These are phyloP conservation scores for Zhuqinia jingwanae DNA, from an alignment of 2,888 invertebrate genomes.

Conservation along the genomic window DNA sequence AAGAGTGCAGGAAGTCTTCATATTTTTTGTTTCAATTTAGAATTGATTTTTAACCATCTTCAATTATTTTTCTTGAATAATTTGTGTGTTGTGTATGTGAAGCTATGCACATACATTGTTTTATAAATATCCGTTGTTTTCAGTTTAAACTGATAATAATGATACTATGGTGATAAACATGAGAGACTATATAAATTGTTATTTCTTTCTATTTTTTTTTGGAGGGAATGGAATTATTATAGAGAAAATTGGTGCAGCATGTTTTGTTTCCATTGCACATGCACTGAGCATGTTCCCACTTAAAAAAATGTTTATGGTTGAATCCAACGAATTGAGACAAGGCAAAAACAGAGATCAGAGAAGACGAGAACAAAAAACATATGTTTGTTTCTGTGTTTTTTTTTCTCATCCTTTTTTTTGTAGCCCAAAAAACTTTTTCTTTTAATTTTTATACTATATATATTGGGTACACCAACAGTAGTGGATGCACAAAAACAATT, in stretches of 20 bases:
- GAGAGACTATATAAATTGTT: not conserved
- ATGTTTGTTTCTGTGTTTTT: constrained; percentile 16
- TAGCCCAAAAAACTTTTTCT: no score
- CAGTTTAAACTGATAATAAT: not conserved
- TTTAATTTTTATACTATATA: no score
- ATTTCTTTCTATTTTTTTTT: not conserved
- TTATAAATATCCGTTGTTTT: no score
- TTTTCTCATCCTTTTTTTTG: not conserved
- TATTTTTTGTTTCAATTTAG: constrained; percentile 14
- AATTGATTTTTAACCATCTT: constrained; percentile 29
- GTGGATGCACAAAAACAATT: not conserved
- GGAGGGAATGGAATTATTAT: constrained; percentile 1
- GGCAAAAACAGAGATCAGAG: constrained; percentile 26
- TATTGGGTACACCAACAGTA: no score
- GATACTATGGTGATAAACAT: constrained; percentile 5
- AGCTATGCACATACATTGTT: no score
- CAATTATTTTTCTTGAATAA: not conserved
- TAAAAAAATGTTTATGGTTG: constrained; percentile 46
- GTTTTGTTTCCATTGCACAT: not conserved
- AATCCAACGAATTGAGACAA: constrained; percentile 64
- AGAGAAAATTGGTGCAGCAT: constrained; percentile 56
- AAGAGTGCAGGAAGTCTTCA: not conserved
- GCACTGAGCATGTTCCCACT: not conserved
- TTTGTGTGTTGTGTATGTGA: no score
- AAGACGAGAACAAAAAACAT: constrained; percentile 21